These are phyloP conservation scores for Isotomurus palustris DNA, from an alignment of 2,888 invertebrate genomes.

Conservation along the genomic window DNA sequence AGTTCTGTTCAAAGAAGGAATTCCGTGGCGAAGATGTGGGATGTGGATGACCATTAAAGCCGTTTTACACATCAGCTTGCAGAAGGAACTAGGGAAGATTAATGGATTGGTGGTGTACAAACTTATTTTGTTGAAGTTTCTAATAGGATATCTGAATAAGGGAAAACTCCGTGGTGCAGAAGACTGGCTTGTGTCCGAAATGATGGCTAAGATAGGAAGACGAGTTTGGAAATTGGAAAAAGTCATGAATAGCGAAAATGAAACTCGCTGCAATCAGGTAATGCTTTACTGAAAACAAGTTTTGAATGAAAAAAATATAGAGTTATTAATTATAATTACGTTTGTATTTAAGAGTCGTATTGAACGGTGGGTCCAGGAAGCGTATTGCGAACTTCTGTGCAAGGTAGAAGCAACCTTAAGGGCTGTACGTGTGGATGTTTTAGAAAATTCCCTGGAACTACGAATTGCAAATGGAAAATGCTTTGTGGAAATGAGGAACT, in stretches of 20 bases:
- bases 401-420: no score
- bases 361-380: no score
- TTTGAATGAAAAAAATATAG: no score
- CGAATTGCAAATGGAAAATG: not conserved
- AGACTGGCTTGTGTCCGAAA: not conserved
- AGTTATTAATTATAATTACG: no score
- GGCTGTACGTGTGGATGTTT: no score
- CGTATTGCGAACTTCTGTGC: no score
- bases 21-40: slow-evolving; percentile 13
- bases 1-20: slow-evolving; percentile 3
- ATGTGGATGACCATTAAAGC: slow-evolving; percentile 11
- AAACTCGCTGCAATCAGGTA: no score
- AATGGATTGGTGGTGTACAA: slow-evolving; percentile 13
- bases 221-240: slow-evolving; percentile 10
- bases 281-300: no score
- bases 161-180: not conserved
- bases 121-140: slow-evolving; percentile 8
- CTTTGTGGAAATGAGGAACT: not conserved
- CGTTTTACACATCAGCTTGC: slow-evolving; percentile 3
- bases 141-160: slow-evolving; percentile 5
- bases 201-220: slow-evolving; percentile 10
- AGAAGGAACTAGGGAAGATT: slow-evolving; percentile 1
- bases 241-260: not conserved
- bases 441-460: no score
- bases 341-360: no score